A percentile compares a stretch with the other conserved stretches of the same genome.
Evolutionary conservation across 2,888 invertebrate genomes (phyloP).

Genomic region (Belgica antarctica): DNA sequence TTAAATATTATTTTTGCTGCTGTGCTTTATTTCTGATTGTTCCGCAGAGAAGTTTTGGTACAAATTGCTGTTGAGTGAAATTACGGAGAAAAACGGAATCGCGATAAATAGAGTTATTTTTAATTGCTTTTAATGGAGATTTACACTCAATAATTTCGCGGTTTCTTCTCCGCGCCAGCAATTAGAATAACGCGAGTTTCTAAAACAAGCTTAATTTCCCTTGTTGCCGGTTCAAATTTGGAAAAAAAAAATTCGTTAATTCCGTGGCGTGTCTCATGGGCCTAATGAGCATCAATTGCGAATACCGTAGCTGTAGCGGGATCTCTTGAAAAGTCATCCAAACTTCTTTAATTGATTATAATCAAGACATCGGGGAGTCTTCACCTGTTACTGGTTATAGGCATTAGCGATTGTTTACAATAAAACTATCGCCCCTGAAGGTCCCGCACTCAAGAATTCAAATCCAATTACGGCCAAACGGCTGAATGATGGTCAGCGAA

Average conservation of each 20-base stretch:
- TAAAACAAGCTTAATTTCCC: no score
- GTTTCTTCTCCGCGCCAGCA: neutral
- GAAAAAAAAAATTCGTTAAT: no score
- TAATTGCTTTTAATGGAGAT: slow-evolving; percentile 24
- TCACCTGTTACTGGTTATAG: slow-evolving; percentile 4
- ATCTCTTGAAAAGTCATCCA: no score
- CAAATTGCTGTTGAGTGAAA: no score
- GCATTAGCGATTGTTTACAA: neutral
- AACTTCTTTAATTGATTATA: slow-evolving; percentile 40
- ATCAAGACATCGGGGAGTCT: slow-evolving; percentile 15
- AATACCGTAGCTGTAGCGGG: neutral
- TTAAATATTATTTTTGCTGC: slow-evolving; percentile 35
- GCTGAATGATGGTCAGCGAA: slow-evolving; percentile 18
- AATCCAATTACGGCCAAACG: slow-evolving; percentile 29
- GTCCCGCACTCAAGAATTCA: slow-evolving; percentile 13
- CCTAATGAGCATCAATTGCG: slow-evolving; percentile 31
- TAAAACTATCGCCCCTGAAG: slow-evolving; percentile 15
- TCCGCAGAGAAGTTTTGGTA: no score
- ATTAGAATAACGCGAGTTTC: slow-evolving; percentile 23
- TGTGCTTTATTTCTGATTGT: neutral
- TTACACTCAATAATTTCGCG: slow-evolving; percentile 17
- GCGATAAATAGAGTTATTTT: neutral
- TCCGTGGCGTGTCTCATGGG: slow-evolving; percentile 40
- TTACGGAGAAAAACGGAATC: neutral
- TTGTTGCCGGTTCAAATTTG: no score